These are phyloP conservation scores for Brachionus rotundiformis DNA, from an alignment of 1,140 invertebrate genomes.

Conservation along the genomic window DNA sequence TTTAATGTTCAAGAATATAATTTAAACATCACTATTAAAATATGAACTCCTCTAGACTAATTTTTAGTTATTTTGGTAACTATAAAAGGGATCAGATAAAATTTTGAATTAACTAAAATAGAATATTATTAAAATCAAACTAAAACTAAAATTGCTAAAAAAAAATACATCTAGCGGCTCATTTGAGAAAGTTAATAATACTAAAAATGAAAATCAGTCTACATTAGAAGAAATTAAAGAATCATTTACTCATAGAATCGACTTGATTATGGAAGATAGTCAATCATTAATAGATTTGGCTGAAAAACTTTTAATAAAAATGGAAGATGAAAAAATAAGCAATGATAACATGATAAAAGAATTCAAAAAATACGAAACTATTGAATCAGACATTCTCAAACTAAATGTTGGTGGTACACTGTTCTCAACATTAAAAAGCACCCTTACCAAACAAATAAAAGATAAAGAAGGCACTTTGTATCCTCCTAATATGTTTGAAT, in stretches of 20 bases:
- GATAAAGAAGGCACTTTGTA: not conserved
- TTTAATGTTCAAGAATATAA: no score
- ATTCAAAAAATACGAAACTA: slow-evolving; percentile 7
- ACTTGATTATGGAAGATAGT: not conserved
- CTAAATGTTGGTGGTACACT: slow-evolving; percentile 4
- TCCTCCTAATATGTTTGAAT: not conserved
- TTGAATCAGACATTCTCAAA: not conserved
- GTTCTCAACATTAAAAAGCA: not conserved
- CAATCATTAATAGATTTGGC: not conserved
- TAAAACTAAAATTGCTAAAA: no score
- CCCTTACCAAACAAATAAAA: not conserved
- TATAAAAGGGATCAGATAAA: no score
- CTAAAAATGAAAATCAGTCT: no score
- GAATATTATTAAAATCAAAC: no score
- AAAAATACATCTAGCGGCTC: no score
- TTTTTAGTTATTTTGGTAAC: no score
- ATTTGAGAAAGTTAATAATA: no score
- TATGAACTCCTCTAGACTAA: no score
- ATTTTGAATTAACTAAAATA: no score
- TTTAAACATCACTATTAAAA: no score
- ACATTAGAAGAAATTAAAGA: not conserved
- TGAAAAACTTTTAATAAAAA: not conserved
- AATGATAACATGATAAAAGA: not conserved
- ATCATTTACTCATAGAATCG: not conserved
- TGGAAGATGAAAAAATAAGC: not conserved